Conservation (phyloP, 2,888 invertebrate species). For the Coelinius sp. region DNA sequence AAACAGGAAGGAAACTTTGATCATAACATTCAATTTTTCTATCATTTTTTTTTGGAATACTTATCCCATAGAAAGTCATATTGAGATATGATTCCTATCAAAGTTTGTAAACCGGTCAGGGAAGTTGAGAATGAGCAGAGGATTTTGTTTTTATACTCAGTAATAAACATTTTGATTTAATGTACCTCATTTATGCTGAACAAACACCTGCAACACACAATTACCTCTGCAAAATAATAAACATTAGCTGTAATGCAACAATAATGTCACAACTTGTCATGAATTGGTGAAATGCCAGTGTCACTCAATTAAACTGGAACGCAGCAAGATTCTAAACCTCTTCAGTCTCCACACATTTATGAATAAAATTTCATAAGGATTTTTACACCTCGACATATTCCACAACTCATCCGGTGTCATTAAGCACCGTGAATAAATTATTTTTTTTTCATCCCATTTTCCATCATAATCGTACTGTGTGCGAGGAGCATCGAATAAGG, state of each 20-base stretch:
- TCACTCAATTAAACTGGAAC: constrained; percentile 5
- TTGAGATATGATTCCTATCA: too few relatives aligned
- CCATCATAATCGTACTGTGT: background rate
- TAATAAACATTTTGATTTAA: too few relatives aligned
- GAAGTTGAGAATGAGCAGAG: too few relatives aligned
- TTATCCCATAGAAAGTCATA: too few relatives aligned
- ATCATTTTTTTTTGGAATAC: too few relatives aligned
- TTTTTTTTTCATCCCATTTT: background rate
- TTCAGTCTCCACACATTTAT: background rate
- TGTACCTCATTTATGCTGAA: background rate
- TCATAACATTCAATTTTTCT: too few relatives aligned
- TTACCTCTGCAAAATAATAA: background rate
- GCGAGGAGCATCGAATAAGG: background rate
- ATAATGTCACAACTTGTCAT: background rate
- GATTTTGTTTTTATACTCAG: too few relatives aligned
- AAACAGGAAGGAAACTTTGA: too few relatives aligned
- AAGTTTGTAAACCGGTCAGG: too few relatives aligned
- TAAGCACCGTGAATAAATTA: background rate
- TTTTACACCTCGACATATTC: background rate
- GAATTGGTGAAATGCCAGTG: constrained; percentile 7
- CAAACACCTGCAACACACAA: background rate
- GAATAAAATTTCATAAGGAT: background rate
- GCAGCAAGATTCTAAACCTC: background rate
- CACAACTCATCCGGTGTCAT: background rate
- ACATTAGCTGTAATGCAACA: background rate